Evolutionary conservation across 53 echinoderm and acorn worm genomes (phyloP).

Genomic region (Actinopyga echinites): DNA sequence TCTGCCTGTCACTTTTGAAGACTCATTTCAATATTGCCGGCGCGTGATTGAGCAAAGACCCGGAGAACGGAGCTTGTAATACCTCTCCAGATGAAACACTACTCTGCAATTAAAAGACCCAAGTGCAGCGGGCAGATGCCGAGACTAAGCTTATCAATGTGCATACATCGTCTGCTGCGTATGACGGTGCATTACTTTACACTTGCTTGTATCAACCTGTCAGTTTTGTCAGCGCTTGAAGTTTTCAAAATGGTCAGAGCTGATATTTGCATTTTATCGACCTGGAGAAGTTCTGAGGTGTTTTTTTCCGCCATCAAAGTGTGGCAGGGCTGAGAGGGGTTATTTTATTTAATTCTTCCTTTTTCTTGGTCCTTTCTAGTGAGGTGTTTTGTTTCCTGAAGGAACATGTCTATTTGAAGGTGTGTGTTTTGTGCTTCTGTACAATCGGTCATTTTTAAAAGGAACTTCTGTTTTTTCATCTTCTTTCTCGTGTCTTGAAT

Average conservation of each 20-base stretch:
- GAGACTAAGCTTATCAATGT: background rate
- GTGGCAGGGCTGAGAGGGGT: too few relatives aligned
- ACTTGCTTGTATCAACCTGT: constrained; percentile 21
- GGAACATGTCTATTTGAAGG: background rate
- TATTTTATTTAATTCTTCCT: too few relatives aligned
- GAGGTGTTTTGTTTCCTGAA: background rate
- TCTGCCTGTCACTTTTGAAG: constrained; percentile 35
- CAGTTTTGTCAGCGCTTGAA: background rate
- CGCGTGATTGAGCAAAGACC: constrained; percentile 15
- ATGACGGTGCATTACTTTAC: constrained; percentile 32
- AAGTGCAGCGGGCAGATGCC: background rate
- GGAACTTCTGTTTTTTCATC: too few relatives aligned
- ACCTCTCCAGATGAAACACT: constrained; percentile 28
- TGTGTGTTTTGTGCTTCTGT: too few relatives aligned
- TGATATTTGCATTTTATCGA: too few relatives aligned
- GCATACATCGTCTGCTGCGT: constrained; percentile 23
- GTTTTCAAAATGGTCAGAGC: too few relatives aligned
- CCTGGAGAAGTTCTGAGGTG: too few relatives aligned
- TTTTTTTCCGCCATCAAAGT: too few relatives aligned
- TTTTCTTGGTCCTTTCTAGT: too few relatives aligned
- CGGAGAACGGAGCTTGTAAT: constrained; percentile 11
- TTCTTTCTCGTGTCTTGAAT: too few relatives aligned
- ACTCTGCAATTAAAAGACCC: constrained; percentile 22
- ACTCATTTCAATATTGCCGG: constrained; percentile 31
- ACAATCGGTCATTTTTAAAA: too few relatives aligned